These are phyloP conservation scores for Choloepus didactylus DNA, from an alignment of 2,797 vertebrate genomes.

Conservation along the genomic window DNA sequence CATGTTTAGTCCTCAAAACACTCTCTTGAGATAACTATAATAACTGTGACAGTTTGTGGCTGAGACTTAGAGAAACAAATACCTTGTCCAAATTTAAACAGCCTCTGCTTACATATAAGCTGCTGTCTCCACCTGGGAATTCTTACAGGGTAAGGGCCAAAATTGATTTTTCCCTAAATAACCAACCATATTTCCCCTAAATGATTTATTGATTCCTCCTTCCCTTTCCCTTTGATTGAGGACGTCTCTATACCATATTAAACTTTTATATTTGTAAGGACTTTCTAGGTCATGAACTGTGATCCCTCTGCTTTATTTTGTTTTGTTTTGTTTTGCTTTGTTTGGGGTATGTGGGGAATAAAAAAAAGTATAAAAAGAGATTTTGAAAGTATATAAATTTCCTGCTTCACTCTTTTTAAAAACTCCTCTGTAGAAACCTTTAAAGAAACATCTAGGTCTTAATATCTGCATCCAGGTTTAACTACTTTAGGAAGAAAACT, in stretches of 20 bases:
- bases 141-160: background rate
- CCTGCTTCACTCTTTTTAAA: constrained; percentile 17
- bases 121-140: background rate
- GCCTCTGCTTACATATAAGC: background rate
- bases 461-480: background rate
- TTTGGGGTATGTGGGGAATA: background rate
- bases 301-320: background rate
- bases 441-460: background rate
- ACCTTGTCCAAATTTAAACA: background rate
- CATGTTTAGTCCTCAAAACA: background rate
- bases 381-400: background rate
- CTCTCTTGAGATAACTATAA: background rate
- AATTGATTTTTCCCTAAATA: background rate
- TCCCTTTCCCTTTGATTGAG: background rate
- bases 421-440: background rate
- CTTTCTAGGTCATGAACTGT: background rate
- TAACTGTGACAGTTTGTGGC: background rate
- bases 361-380: background rate
- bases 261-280: background rate
- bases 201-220: background rate
- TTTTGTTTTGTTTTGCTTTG: background rate
- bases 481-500: constrained; percentile 37
- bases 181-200: background rate
- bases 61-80: background rate
- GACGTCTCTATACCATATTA: background rate